Evolutionary conservation across 2,113 vertebrate species (phyloP).

Genomic region (Columbina picui): DNA sequence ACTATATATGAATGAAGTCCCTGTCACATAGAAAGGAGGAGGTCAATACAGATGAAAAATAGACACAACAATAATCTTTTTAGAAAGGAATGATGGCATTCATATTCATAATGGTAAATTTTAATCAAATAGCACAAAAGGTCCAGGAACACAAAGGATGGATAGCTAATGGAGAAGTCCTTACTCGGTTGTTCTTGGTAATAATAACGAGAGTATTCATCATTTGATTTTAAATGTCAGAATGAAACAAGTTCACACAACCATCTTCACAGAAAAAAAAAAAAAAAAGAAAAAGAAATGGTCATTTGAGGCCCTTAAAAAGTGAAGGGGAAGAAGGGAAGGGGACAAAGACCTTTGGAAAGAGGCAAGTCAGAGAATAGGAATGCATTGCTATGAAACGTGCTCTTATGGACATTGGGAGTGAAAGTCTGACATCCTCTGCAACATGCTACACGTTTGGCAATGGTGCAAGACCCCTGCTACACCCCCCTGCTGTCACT

Average conservation of each 20-base stretch:
- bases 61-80: slow-evolving; percentile 40
- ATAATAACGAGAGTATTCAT: slow-evolving; percentile 40
- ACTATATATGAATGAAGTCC: slow-evolving; percentile 41
- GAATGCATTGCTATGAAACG: not conserved
- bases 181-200: not conserved
- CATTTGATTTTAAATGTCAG: slow-evolving; percentile 32
- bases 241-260: slow-evolving; percentile 30
- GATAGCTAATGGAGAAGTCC: slow-evolving; percentile 6
- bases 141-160: not conserved
- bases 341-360: not conserved
- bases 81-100: slow-evolving; percentile 47
- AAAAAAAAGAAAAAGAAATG: not conserved
- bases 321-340: not conserved
- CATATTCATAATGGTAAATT: slow-evolving; percentile 32
- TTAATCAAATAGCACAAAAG: slow-evolving; percentile 35
- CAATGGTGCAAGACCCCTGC: not conserved
- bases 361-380: not conserved
- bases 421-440: not conserved
- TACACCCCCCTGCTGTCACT: not conserved
- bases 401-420: not conserved
- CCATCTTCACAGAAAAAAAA: not conserved
- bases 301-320: not conserved
- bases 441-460: not conserved
- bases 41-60: slow-evolving; percentile 45
- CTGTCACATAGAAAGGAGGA: slow-evolving; percentile 19